Percentiles rank a stretch among this genome's conserved stretches.
phyloP scores from a whole-genome alignment of 2,888 invertebrate genomes.

The Ophion ellenae region DNA sequence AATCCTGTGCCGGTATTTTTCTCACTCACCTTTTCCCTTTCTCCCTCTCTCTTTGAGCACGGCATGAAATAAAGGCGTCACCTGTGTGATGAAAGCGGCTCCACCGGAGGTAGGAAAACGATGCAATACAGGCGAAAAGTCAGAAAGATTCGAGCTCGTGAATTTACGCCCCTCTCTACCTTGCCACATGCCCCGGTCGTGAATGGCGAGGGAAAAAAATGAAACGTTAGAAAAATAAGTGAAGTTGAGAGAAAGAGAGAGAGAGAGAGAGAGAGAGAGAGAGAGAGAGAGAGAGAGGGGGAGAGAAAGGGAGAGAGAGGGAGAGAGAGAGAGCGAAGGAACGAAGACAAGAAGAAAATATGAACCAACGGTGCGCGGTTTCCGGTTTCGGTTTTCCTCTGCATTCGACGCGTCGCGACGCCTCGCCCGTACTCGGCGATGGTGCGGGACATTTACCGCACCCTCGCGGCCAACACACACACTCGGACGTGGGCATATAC shows the following conservation, averaged over 20 bases:
- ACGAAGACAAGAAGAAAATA: slow-evolving; percentile 62
- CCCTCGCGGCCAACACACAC: too few relatives aligned
- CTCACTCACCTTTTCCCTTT: neutral
- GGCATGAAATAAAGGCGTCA: slow-evolving; percentile 43
- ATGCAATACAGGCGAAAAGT: slow-evolving; percentile 49
- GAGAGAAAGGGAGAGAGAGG: slow-evolving; percentile 1
- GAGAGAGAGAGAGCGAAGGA: slow-evolving; percentile 10
- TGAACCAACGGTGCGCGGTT: slow-evolving; percentile 46
- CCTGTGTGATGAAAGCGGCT: slow-evolving; percentile 44
- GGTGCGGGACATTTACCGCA: neutral
- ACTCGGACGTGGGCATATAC: too few relatives aligned
- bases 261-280: slow-evolving; percentile 8
- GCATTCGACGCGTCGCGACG: slow-evolving; percentile 38
- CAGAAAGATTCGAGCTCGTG: slow-evolving; percentile 54
- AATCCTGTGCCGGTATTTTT: slow-evolving; percentile 30
- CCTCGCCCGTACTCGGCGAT: slow-evolving; percentile 3
- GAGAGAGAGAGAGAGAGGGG: neutral
- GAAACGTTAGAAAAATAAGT: slow-evolving; percentile 6
- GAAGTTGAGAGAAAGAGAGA: slow-evolving; percentile 26
- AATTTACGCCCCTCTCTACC: slow-evolving; percentile 28
- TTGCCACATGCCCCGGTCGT: slow-evolving; percentile 1
- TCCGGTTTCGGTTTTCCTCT: slow-evolving; percentile 40
- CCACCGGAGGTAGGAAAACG: slow-evolving; percentile 15
- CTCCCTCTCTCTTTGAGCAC: slow-evolving; percentile 20
- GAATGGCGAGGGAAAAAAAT: slow-evolving; percentile 38